These are phyloP conservation scores for Sarcophaga subvicina DNA, from an alignment of 2,888 invertebrate genomes.

Conservation along the genomic window DNA sequence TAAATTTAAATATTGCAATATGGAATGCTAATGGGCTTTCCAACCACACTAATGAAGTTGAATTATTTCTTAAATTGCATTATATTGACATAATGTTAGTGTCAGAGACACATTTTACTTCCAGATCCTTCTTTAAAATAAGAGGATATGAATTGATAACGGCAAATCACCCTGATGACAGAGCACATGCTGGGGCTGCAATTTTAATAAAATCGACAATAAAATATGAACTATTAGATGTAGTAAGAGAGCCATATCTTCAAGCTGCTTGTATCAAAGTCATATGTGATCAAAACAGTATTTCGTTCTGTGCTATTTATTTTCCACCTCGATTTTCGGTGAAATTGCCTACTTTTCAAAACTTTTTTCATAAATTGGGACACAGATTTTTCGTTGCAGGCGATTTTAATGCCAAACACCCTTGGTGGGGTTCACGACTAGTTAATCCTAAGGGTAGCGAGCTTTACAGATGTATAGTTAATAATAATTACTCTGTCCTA, in stretches of 20 bases:
- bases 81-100: conserved; percentile 37
- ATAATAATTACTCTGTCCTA: too few relatives aligned
- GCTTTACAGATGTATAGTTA: too few relatives aligned
- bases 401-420: too few relatives aligned
- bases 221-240: conserved; percentile 23
- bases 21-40: conserved; percentile 24
- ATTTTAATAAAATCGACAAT: conserved; percentile 11
- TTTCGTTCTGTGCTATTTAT: too few relatives aligned
- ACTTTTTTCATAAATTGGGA: too few relatives aligned
- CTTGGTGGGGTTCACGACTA: too few relatives aligned
- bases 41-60: conserved; percentile 6
- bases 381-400: too few relatives aligned
- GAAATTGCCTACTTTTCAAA: too few relatives aligned
- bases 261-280: too few relatives aligned
- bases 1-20: conserved; percentile 2
- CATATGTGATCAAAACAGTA: too few relatives aligned
- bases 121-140: conserved; percentile 53
- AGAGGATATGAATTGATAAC: conserved; percentile 42
- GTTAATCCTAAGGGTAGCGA: too few relatives aligned
- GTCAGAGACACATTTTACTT: conserved; percentile 54
- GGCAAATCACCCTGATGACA: conserved; percentile 32
- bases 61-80: conserved; percentile 29
- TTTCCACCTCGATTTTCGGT: conserved; percentile 17
- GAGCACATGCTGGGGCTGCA: too few relatives aligned
- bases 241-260: conserved; percentile 4